Evolutionary conservation across 1,140 invertebrate genomes (phyloP).

Genomic region (Zaprionus capensis): DNA sequence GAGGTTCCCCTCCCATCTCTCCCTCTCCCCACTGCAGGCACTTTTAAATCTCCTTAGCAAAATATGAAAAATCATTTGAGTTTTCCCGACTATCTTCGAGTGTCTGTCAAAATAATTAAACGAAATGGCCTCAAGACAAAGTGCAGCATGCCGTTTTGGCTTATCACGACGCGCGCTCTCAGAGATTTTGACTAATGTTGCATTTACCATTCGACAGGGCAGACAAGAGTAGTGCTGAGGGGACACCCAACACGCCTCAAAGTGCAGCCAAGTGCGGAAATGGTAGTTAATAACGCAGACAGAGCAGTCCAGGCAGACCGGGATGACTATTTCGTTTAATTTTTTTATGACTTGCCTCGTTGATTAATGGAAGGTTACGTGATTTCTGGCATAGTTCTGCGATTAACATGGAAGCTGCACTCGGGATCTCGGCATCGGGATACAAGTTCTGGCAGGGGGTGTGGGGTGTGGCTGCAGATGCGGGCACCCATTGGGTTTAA

Average conservation of each 20-base stretch:
- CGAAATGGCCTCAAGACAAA: slow-evolving; percentile 72
- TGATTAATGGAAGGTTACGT: slow-evolving; percentile 79
- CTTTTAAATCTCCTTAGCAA: slow-evolving; percentile 55
- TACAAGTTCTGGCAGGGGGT: slow-evolving; percentile 9
- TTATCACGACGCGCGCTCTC: slow-evolving; percentile 57
- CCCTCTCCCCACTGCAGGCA: background rate
- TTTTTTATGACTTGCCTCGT: slow-evolving; percentile 57
- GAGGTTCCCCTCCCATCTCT: background rate
- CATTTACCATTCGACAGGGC: slow-evolving; percentile 50
- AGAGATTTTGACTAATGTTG: slow-evolving; percentile 75
- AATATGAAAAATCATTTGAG: slow-evolving; percentile 73
- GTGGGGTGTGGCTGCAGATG: slow-evolving; percentile 14
- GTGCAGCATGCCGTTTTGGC: slow-evolving; percentile 56
- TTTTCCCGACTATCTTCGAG: slow-evolving; percentile 54
- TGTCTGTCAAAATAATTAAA: slow-evolving; percentile 82
- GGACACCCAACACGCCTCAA: background rate
- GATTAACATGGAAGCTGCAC: slow-evolving; percentile 57
- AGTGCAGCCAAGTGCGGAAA: slow-evolving; percentile 63
- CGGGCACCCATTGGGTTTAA: slow-evolving; percentile 50
- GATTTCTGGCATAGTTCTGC: slow-evolving; percentile 77
- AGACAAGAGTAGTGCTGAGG: background rate
- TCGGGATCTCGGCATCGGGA: slow-evolving; percentile 40
- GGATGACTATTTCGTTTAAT: slow-evolving; percentile 39
- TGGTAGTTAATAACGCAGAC: slow-evolving; percentile 65
- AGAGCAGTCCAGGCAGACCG: slow-evolving; percentile 4